Evolutionary conservation across 2,797 vertebrate genomes (phyloP).

Genomic region (Bryconaethiops microstoma): DNA sequence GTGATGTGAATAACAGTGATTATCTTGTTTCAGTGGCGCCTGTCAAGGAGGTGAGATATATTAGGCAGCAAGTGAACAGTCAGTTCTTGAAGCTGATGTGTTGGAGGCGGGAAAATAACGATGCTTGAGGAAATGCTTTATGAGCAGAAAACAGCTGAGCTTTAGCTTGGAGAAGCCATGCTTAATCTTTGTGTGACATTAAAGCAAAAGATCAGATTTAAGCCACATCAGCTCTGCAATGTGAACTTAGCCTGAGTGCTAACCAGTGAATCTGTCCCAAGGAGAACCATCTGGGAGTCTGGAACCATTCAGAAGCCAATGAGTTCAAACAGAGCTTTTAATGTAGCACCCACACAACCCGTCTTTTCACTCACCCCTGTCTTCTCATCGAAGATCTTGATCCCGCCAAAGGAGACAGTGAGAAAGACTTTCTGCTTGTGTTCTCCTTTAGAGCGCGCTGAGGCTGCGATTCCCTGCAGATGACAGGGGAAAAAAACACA

Average conservation of each 20-base stretch:
- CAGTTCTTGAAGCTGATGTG: no score
- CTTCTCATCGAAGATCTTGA: conserved; percentile 99
- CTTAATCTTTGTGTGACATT: neutral
- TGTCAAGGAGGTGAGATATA: no score
- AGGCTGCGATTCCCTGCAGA: conserved; percentile 90
- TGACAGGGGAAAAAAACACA: conserved; percentile 55
- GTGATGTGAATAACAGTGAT: no score
- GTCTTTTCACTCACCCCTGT: conserved; percentile 86
- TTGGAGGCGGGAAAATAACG: conserved; percentile 25
- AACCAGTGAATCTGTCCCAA: neutral
- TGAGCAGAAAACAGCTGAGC: conserved; percentile 66
- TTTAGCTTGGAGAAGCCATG: conserved; percentile 19
- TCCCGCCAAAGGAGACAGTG: conserved; percentile 97
- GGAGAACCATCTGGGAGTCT: neutral
- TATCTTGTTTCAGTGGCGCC: no score
- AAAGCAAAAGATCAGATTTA: no score
- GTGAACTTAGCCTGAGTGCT: neutral
- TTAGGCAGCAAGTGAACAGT: no score
- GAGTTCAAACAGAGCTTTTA: neutral
- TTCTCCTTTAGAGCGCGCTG: conserved; percentile 94
- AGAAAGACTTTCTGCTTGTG: conserved; percentile 99
- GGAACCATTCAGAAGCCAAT: neutral
- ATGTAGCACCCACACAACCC: neutral
- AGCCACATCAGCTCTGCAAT: no score
- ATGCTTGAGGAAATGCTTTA: conserved; percentile 70